Base-by-base conservation (phyloP, 2,888 invertebrate species). In the Melinopterus prodromus region DNA sequence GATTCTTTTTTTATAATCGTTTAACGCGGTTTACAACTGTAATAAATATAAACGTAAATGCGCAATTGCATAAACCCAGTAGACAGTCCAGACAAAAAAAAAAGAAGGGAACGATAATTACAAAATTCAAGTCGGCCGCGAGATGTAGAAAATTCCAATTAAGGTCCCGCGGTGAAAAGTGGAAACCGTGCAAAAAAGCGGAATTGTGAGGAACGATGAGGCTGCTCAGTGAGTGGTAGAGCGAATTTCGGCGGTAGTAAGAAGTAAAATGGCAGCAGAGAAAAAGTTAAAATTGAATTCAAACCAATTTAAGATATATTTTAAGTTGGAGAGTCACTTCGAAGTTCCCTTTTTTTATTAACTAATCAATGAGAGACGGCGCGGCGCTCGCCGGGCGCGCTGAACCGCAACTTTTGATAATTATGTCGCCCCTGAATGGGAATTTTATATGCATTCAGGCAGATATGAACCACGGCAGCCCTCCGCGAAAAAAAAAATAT, bases 261-360 rank as follows among this genome's bases (percentile, higher is more conserved):
- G 81, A 81, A 81, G 82, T 82, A 82, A 84, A 84, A 85, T 84
- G 81, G 80, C 82, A 82, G 84, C 83, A 84, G 85, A 84, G 86
- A 84, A 86, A 86, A 86, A 86, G 86, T 86, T 86, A 85, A 86
- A 86, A 86, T 86, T 86, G 84, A 85, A 86, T 84, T 84, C 84
- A 82, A 85, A 84, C 83, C 86, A 85, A 86, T 86, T 86, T 85
- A 86, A 85, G 84, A 85, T 86, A 86, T 86, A 85, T 86, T 84
- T 84, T 83, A 84, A 86, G 85, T 84, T 84, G 83, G 85, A 86
- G 85, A 85, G 86, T 85, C 86, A 85, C 86, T 87, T 83, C 84
- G 81, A 82, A 85, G 86, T 86, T 83, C 35, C 37, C 37, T 87
- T 87, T 87, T n/a, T 87, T 88, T 85, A 84, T 84, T 85, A 86